Evolutionary conservation across 2,888 invertebrate genomes (phyloP), one percentile per base, ranked within the genome.

Genomic region (Synanthedon myopaeformis): DNA sequence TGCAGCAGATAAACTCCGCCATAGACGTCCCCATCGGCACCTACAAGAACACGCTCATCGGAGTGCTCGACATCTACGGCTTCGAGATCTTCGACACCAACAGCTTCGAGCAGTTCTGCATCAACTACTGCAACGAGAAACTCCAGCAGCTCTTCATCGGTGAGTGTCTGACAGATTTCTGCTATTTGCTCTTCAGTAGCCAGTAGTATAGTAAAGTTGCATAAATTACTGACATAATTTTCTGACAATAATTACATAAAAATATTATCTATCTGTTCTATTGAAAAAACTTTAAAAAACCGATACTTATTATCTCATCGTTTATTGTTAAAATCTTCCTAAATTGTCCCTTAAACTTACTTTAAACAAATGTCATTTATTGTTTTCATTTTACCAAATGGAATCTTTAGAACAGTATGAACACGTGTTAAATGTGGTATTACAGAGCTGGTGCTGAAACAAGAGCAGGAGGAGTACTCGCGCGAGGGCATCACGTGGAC

Each of bases 61-160:
- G 98, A 10, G 98, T 99, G 4, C 88, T 99, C 52, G 99, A 99
- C 74, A 99, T 99, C 71, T 99, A 99, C 78, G 99, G 99, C 17
- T 99, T 99, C 81, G 99, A 99, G 89, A 97, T 99, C 62, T 98
- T 99, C 79, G 97, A 98, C 64, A 91, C 91, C 35, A 99, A 99
- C 82, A 97, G 96, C 85, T 98, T 99, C 82, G 99, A 99, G 79
- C 99, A 99, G 86, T 97, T 99, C 83, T 99, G 98, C 81, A 99
- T 99, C 72, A 99, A 99, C 85, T 99, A 98, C 83, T 99, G 98
- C 75, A 99, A 99, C 76, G 99, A 99, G 87, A 99, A 99, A 76
- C 88, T 99, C 60, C 99, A 99, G 76, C 99, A 99, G 79, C 88
- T 99, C 42, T 99, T 99, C 76, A 99, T 99, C 70, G 95, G 95